Evolutionary conservation across 1,140 invertebrate species (phyloP), one percentile per base, ranked within the genome.

Genomic region (Zaprionus taronus): DNA sequence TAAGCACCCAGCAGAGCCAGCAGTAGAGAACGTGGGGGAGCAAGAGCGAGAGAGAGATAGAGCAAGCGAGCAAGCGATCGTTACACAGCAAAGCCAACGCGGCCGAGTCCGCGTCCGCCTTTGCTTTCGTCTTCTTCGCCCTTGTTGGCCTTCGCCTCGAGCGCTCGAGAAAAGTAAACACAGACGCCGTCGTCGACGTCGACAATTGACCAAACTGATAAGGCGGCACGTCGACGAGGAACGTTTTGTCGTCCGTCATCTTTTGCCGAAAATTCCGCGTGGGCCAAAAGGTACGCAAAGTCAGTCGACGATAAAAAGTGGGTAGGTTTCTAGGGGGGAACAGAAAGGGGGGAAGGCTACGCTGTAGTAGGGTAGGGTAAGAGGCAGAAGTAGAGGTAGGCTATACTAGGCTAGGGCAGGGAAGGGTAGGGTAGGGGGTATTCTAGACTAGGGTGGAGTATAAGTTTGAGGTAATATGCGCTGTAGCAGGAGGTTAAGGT

Each of bases 1-100:
- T 55, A 66, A 66, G 56, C 67, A 76, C 62, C 64, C 64, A 64
- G 58, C 65, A 68, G 65, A 74, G 72, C 34, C 41, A 17, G 41
- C 41, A 47, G 5, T 47, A 17, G n/a, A 17, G 41, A n/a, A n/a
- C 17, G 41, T 41, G 55, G 28, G 20, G 36, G 17, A 26, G 31
- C 9, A 34, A 34, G 55, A 57, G 55, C 5, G 28, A 57, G n/a
- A 34, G 22, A 1, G 55, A 57, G 55, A 17, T 11, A 34, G 55
- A 34, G 55, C 5, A 26, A 57, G 9, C n/a, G 14, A 12, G 28
- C 31, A 26, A 17, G 7, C 15, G 15, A 44, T 2, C 41, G 41
- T 44, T 44, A 41, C 38, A 41, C 11, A 55, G 51, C 20, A 28
- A 55, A 22, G 4, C 11, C 47, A n/a, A 22, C 22, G 20, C 22